phyloP scores from a whole-genome alignment of 1,140 invertebrate species.

The Eciton burchellii region DNA sequence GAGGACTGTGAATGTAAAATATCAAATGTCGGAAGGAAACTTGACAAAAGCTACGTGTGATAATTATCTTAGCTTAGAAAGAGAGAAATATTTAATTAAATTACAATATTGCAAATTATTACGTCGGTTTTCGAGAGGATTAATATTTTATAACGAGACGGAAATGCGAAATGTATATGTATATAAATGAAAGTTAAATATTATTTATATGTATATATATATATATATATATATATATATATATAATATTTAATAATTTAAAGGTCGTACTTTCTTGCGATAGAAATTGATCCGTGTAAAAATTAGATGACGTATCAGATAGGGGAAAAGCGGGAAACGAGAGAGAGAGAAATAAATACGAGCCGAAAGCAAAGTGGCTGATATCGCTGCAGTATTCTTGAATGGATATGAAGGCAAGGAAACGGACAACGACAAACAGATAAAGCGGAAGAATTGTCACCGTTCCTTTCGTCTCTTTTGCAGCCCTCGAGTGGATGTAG shows the following conservation, averaged over 20 bases:
- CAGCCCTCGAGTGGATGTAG: constrained; percentile 39
- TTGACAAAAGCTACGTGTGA: not conserved
- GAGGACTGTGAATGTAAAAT: not conserved
- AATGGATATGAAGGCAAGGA: constrained; percentile 64
- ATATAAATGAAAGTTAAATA: too few relatives aligned
- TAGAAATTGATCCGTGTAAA: constrained; percentile 84
- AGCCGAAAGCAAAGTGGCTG: constrained; percentile 26
- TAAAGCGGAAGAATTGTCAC: constrained; percentile 86
- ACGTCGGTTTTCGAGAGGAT: too few relatives aligned
- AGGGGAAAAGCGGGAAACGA: constrained; percentile 45
- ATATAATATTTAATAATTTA: constrained; percentile 82
- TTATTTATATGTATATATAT: too few relatives aligned
- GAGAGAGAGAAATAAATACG: constrained; percentile 17
- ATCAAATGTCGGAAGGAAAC: not conserved
- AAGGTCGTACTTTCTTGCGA: constrained; percentile 84
- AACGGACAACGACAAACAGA: constrained; percentile 76
- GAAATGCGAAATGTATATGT: too few relatives aligned
- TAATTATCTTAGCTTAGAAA: too few relatives aligned
- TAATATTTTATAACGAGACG: too few relatives aligned
- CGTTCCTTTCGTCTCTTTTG: constrained; percentile 56
- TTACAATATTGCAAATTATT: too few relatives aligned
- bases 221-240: constrained; percentile 60
- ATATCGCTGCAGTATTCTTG: constrained; percentile 62
- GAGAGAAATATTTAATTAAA: too few relatives aligned
- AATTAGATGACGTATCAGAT: constrained; percentile 80